Evolutionary conservation across 1,140 invertebrate genomes (phyloP).

Genomic region (Teleogryllus occipitalis): DNA sequence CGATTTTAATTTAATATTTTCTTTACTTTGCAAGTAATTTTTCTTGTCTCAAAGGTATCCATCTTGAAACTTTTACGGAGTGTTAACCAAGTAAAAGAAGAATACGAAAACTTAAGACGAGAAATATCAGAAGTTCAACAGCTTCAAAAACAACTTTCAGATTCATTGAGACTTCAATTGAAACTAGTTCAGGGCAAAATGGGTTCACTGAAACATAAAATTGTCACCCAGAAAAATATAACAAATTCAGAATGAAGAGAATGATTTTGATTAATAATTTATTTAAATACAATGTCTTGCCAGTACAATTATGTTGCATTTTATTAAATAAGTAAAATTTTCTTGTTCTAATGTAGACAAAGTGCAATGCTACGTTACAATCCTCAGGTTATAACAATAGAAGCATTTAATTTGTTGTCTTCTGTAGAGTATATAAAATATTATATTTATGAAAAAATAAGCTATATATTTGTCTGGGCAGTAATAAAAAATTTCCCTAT

Average conservation of each 20-base stretch:
- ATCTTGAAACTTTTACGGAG: slow-evolving; percentile 45
- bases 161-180: slow-evolving; percentile 40
- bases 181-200: slow-evolving; percentile 37
- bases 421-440: too few species aligned
- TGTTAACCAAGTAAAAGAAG: slow-evolving; percentile 48
- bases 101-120: slow-evolving; percentile 47
- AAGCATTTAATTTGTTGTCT: too few species aligned
- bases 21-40: neutral
- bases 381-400: too few species aligned
- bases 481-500: too few species aligned
- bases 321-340: too few species aligned
- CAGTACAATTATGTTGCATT: too few species aligned
- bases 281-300: too few species aligned
- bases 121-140: slow-evolving; percentile 49
- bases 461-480: too few species aligned
- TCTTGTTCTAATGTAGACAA: too few species aligned
- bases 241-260: neutral
- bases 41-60: slow-evolving; percentile 32
- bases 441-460: too few species aligned
- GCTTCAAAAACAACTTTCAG: slow-evolving; percentile 47
- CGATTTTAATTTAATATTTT: neutral
- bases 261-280: too few species aligned
- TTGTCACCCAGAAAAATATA: neutral
- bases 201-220: slow-evolving; percentile 11
- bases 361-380: too few species aligned